Evolutionary conservation across 2,888 invertebrate species (phyloP).

Genomic region (Neoascia interrupta): DNA sequence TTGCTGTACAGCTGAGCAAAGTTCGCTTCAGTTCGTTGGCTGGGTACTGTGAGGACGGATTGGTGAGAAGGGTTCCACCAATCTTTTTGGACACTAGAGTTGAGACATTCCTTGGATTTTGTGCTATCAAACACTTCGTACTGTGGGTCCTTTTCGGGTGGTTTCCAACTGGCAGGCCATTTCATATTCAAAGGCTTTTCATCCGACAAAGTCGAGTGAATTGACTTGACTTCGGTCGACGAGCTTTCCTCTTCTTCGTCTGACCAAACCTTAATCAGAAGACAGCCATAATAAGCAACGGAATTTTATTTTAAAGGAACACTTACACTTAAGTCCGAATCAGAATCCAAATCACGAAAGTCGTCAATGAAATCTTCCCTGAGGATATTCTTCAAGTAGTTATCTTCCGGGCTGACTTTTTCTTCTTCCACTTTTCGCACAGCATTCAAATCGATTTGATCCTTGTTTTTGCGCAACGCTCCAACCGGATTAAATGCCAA

Average conservation of each 20-base stretch:
- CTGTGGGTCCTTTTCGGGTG: slow-evolving; percentile 71
- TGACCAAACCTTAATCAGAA: slow-evolving; percentile 76
- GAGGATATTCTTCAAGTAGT: slow-evolving; percentile 70
- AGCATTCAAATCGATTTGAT: slow-evolving; percentile 70
- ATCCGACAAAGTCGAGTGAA: neutral
- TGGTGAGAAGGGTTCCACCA: slow-evolving; percentile 79
- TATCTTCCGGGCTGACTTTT: slow-evolving; percentile 36
- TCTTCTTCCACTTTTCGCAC: slow-evolving; percentile 12
- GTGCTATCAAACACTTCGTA: slow-evolving; percentile 71
- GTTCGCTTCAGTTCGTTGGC: slow-evolving; percentile 76
- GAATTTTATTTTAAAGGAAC: no score
- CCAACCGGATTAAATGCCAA: slow-evolving; percentile 78
- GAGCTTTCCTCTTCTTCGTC: slow-evolving; percentile 70
- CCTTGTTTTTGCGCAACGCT: slow-evolving; percentile 73
- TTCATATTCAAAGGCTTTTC: slow-evolving; percentile 33
- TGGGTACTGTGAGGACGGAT: slow-evolving; percentile 74
- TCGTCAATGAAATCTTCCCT: slow-evolving; percentile 73
- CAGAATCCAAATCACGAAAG: slow-evolving; percentile 47
- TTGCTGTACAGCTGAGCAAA: slow-evolving; percentile 79
- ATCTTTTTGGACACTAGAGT: slow-evolving; percentile 77
- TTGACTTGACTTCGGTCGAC: slow-evolving; percentile 29
- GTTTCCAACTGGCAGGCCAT: slow-evolving; percentile 48
- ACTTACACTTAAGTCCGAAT: slow-evolving; percentile 76
- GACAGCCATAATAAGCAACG: neutral
- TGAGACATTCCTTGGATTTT: slow-evolving; percentile 75